These are phyloP conservation scores for Chaetogeoica ovagalla DNA, from an alignment of 2,888 invertebrate species.

Conservation along the genomic window DNA sequence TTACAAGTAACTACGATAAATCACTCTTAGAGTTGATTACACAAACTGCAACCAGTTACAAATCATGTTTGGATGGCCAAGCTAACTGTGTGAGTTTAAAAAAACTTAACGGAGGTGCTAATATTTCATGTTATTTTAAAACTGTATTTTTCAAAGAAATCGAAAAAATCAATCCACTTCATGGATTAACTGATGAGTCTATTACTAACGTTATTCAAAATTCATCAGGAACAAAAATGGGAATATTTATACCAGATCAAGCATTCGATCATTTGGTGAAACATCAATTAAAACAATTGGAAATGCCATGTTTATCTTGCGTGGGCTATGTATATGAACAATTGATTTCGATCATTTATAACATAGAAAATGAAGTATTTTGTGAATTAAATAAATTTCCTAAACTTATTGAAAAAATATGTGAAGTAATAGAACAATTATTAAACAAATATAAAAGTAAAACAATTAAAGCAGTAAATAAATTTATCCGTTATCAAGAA, in stretches of 20 bases:
- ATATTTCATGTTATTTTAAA: constrained; percentile 15
- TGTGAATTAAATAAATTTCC: constrained; percentile 27
- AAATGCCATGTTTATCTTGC: constrained; percentile 4
- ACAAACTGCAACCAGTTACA: neutral
- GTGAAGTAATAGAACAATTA: neutral
- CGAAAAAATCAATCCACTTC: constrained; percentile 17
- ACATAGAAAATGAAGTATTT: neutral
- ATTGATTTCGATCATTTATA: neutral
- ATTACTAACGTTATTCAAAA: constrained; percentile 28
- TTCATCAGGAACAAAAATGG: constrained; percentile 12
- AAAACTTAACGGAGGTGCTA: neutral
- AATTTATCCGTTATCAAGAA: constrained; percentile 14
- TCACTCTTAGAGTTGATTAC: constrained; percentile 16
- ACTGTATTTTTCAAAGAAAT: neutral
- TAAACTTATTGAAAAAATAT: neutral
- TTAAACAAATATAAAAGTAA: constrained; percentile 20
- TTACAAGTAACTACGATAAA: constrained; percentile 21
- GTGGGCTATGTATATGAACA: neutral
- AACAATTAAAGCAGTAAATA: neutral
- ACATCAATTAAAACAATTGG: constrained; percentile 3
- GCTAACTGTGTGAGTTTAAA: neutral
- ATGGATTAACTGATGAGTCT: neutral
- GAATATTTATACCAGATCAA: constrained; percentile 24
- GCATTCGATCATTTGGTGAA: constrained; percentile 32
- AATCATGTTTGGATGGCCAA: constrained; percentile 8